These are phyloP conservation scores for Tetragonula carbonaria DNA, from an alignment of 2,888 invertebrate species.

Conservation along the genomic window DNA sequence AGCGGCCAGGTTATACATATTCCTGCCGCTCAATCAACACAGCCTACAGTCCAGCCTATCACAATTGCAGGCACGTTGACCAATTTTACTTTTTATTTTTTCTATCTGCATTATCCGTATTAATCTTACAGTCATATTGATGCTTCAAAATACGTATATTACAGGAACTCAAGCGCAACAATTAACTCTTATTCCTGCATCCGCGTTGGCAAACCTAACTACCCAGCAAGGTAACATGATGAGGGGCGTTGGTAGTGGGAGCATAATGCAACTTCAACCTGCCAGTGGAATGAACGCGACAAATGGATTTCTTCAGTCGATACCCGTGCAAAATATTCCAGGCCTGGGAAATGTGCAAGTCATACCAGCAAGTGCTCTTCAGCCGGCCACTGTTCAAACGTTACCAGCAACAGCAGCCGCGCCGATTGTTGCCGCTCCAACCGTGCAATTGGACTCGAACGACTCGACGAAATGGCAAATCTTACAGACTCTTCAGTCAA, in stretches of 20 bases:
- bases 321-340: conserved; percentile 91
- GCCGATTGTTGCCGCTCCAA: conserved; percentile 80
- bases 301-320: conserved; percentile 86
- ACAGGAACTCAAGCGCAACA: conserved; percentile 91
- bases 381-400: conserved; percentile 83
- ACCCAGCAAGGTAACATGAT: conserved; percentile 80
- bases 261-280: conserved; percentile 85
- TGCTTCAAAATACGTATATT: background rate
- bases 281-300: conserved; percentile 84
- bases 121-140: background rate
- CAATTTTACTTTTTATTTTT: background rate
- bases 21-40: conserved; percentile 76
- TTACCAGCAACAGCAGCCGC: conserved; percentile 73
- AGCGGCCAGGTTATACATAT: conserved; percentile 82
- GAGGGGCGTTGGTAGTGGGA: conserved; percentile 79
- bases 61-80: conserved; percentile 86
- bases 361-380: conserved; percentile 88
- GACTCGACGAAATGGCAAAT: conserved; percentile 95
- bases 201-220: conserved; percentile 85
- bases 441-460: conserved; percentile 91
- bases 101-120: background rate
- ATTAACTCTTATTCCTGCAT: conserved; percentile 92
- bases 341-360: conserved; percentile 93
- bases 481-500: conserved; percentile 85
- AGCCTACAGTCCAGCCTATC: conserved; percentile 86